Percentiles rank a stretch among this genome's conserved stretches.
These are phyloP conservation scores for Eulemur mongoz DNA, from an alignment of 2,797 vertebrate species.

Conservation along the genomic window DNA sequence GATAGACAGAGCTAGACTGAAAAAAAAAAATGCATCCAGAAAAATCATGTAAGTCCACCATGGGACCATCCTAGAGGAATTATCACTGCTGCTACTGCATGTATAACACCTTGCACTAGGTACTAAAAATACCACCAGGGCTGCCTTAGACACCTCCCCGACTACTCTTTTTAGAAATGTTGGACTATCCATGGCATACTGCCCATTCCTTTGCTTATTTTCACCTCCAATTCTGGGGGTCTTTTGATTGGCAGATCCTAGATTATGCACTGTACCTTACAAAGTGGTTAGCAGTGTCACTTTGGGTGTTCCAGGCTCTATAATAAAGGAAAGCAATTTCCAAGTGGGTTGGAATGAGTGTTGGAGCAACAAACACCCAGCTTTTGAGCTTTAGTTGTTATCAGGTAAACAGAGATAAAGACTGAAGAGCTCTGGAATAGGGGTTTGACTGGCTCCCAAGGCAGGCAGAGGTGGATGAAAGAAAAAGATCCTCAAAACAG, in stretches of 20 bases:
- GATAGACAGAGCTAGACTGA: background rate
- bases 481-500: background rate
- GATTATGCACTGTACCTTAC: background rate
- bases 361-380: background rate
- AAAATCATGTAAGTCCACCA: background rate
- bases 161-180: background rate
- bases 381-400: background rate
- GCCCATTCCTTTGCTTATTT: background rate
- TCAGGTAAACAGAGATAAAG: slow-evolving; percentile 7
- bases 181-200: background rate
- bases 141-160: background rate
- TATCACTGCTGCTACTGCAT: background rate
- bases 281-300: background rate
- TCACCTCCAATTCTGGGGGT: background rate
- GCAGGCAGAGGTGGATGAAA: background rate
- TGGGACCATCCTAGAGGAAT: background rate
- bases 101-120: background rate
- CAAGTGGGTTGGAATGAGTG: background rate
- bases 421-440: background rate
- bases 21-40: background rate
- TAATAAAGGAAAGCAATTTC: slow-evolving; percentile 13
- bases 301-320: background rate
- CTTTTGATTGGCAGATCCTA: background rate
- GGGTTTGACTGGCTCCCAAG: background rate
- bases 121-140: background rate